Conservation (phyloP, 2,113 vertebrate species). For the Chaetodon trifascialis region DNA sequence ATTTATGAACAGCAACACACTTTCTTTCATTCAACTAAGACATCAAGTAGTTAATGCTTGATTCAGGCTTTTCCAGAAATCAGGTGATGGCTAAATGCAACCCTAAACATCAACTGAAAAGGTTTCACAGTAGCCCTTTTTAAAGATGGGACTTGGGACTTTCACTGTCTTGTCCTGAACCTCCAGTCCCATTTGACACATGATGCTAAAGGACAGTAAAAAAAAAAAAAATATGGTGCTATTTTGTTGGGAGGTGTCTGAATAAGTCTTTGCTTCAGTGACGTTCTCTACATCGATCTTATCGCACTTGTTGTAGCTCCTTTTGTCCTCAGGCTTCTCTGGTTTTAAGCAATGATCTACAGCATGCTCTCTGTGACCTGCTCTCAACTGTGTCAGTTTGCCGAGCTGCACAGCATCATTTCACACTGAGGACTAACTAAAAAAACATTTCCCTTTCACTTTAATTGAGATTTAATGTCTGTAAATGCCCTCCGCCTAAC, state of each 20-base stretch:
- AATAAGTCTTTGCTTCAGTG: background rate
- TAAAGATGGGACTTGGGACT: background rate
- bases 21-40: background rate
- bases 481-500: background rate
- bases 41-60: background rate
- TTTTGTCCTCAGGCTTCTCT: background rate
- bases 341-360: background rate
- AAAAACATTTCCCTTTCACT: background rate
- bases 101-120: background rate
- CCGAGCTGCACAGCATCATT: background rate
- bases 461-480: background rate
- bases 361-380: background rate
- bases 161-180: background rate
- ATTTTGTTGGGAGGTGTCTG: background rate
- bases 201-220: background rate
- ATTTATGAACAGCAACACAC: no score
- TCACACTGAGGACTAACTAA: background rate
- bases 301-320: background rate
- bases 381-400: background rate
- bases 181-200: background rate
- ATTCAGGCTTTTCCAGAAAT: background rate
- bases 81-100: background rate
- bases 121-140: background rate
- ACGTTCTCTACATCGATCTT: background rate
- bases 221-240: background rate